Conservation (phyloP, 2,797 vertebrate genomes). For the Rhinogobio ventralis region DNA sequence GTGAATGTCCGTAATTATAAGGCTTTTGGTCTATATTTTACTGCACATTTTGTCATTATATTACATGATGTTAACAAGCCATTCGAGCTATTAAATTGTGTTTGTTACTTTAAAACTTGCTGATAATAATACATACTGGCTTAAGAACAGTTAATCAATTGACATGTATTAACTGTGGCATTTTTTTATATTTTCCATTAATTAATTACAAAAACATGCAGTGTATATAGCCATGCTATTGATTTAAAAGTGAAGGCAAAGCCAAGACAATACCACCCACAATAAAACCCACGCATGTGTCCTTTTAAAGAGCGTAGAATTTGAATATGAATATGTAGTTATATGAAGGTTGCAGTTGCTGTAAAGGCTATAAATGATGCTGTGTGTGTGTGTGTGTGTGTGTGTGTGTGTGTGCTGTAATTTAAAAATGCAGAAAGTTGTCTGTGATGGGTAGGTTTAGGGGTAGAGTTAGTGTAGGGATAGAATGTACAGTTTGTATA, state of each 20-base stretch:
- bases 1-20: background rate
- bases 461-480: no score
- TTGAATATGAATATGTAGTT: background rate
- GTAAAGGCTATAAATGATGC: background rate
- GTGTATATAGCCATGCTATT: background rate
- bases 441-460: no score
- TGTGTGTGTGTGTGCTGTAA: background rate
- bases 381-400: background rate
- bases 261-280: conserved; percentile 6
- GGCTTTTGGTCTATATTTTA: background rate
- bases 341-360: background rate
- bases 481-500: no score
- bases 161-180: background rate
- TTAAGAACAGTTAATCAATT: background rate
- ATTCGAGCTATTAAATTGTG: background rate
- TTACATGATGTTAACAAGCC: background rate
- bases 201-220: background rate
- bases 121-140: background rate
- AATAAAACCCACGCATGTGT: conserved; percentile 1
- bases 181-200: background rate
- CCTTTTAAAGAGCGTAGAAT: background rate
- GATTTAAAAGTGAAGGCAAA: conserved; percentile 13
- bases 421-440: no score
- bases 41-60: background rate
- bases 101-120: background rate